These are phyloP conservation scores for Borostomias antarcticus DNA, from an alignment of 2,797 vertebrate genomes.

Conservation along the genomic window DNA sequence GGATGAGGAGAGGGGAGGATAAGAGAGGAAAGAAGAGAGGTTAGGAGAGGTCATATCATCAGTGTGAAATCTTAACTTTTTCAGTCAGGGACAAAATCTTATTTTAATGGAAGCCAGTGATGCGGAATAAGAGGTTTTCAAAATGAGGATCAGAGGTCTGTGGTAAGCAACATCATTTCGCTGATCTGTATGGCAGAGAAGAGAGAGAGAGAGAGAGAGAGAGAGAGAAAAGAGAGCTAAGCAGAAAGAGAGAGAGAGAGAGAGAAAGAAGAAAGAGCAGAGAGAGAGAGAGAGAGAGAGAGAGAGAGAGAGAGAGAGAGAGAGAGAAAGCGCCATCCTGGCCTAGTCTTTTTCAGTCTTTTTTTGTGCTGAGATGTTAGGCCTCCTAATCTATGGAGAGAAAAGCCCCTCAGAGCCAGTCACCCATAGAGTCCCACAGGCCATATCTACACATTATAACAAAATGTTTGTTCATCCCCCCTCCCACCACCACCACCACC, in stretches of 20 bases:
- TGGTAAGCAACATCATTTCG: background rate
- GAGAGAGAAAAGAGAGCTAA: slow-evolving; percentile 18
- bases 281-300: background rate
- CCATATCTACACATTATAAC: background rate
- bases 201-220: background rate
- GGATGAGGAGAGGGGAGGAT: background rate
- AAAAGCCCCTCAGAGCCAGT: background rate
- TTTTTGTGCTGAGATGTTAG: background rate
- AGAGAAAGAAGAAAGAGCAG: slow-evolving; percentile 12
- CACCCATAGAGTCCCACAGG: background rate
- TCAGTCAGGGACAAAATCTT: background rate
- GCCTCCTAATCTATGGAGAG: background rate
- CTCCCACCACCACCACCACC: background rate
- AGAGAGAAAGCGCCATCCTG: background rate
- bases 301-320: background rate
- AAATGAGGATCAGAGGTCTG: slow-evolving; percentile 1
- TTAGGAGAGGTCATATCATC: slow-evolving; percentile 15
- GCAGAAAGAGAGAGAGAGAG: slow-evolving; percentile 9
- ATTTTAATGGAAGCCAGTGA: background rate
- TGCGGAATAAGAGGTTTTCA: background rate
- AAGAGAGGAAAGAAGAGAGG: background rate
- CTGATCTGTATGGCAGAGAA: background rate
- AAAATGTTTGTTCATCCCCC: background rate
- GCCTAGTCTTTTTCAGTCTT: background rate
- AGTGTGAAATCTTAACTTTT: background rate